Evolutionary conservation across 2,888 invertebrate species (phyloP).

Genomic region (Malthinus flaveolus): DNA sequence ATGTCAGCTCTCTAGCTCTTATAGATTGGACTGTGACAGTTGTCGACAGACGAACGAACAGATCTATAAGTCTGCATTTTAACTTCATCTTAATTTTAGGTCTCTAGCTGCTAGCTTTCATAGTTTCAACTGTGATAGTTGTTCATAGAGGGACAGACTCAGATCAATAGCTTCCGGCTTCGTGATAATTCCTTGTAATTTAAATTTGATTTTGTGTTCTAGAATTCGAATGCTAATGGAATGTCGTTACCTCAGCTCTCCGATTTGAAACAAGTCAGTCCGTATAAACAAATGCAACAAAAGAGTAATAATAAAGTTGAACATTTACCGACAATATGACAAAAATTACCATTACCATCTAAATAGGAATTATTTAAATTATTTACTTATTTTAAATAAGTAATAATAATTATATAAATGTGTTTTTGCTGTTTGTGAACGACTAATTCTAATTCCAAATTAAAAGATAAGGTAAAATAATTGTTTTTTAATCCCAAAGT

Average conservation of each 20-base stretch:
- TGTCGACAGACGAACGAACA: no score
- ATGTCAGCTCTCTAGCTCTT: no score
- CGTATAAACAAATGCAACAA: slow-evolving; percentile 50
- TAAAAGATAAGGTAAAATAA: neutral
- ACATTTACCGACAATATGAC: slow-evolving; percentile 78
- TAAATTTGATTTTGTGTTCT: neutral
- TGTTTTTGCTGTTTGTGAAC: neutral
- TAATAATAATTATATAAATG: no score
- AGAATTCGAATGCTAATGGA: slow-evolving; percentile 58
- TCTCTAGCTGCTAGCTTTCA: no score
- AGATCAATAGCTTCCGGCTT: no score
- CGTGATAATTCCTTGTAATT: no score
- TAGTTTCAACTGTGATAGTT: no score
- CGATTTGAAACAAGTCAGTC: slow-evolving; percentile 56
- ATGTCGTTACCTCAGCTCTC: slow-evolving; percentile 71
- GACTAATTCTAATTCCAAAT: neutral
- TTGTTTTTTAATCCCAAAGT: no score
- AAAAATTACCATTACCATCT: slow-evolving; percentile 43
- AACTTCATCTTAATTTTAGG: no score
- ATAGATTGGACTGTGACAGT: no score
- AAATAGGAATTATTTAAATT: slow-evolving; percentile 27
- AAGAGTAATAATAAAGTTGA: slow-evolving; percentile 57
- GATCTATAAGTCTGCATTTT: no score
- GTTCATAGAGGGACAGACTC: no score
- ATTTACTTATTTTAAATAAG: slow-evolving; percentile 22